Conservation (phyloP, 2,113 vertebrate genomes). For the Halichoerus grypus region DNA sequence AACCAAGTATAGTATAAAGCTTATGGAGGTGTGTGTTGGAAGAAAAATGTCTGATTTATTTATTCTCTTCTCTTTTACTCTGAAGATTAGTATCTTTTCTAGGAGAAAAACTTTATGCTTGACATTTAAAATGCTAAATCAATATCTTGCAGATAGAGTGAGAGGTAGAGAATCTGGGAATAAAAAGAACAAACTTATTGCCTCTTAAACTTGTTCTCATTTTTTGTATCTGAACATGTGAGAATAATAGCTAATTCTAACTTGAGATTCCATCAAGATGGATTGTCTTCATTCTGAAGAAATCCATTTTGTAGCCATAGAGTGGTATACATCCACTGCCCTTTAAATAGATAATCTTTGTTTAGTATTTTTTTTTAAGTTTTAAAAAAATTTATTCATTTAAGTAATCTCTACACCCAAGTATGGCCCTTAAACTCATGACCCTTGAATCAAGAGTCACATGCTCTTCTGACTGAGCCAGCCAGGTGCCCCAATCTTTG, state of each 20-base stretch:
- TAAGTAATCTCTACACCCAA: neutral
- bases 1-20: neutral
- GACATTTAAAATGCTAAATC: neutral
- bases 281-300: neutral
- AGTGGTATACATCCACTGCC: neutral
- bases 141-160: neutral
- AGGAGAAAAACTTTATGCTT: neutral
- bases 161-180: neutral
- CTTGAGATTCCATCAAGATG: neutral
- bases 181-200: neutral
- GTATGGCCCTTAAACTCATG: neutral
- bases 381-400: neutral
- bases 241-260: conserved; percentile 10
- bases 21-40: neutral
- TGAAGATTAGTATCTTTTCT: conserved; percentile 41
- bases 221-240: conserved; percentile 12
- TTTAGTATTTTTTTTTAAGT: conserved; percentile 13
- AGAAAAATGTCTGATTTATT: neutral
- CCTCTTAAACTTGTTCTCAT: neutral
- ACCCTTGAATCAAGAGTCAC: neutral
- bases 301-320: neutral
- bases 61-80: neutral
- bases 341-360: conserved; percentile 21
- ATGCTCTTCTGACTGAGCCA: neutral
- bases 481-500: neutral